Conservation (phyloP, 2,113 vertebrate genomes). For the Craseonycteris thonglongyai region DNA sequence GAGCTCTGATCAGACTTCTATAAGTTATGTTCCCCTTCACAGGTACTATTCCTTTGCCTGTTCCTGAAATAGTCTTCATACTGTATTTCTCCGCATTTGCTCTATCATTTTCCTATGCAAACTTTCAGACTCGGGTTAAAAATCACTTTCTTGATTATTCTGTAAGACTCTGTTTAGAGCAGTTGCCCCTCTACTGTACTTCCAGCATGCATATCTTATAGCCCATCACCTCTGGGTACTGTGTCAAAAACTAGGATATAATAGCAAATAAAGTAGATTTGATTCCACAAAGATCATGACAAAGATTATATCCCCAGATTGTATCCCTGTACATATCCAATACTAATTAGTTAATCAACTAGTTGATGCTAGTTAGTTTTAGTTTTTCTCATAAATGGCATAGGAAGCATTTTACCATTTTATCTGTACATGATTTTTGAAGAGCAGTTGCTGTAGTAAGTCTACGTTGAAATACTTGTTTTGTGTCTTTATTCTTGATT, state of each 20-base stretch:
- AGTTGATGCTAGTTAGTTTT: not conserved
- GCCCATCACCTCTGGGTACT: not conserved
- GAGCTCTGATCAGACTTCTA: not conserved
- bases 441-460: not conserved
- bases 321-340: accelerated
- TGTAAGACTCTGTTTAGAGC: not conserved
- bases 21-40: not conserved
- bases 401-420: not conserved
- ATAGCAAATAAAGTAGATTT: not conserved
- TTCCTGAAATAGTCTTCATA: not conserved
- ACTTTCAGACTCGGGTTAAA: not conserved
- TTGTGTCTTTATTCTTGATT: not conserved
- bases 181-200: accelerated
- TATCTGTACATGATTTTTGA: not conserved
- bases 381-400: not conserved
- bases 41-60: no score
- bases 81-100: not conserved
- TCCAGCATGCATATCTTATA: not conserved
- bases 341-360: not conserved
- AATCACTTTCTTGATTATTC: not conserved
- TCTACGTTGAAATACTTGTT: not conserved
- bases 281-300: not conserved
- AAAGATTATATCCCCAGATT: not conserved
- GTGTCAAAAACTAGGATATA: not conserved
- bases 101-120: not conserved